Evolutionary conservation across 2,888 invertebrate genomes (phyloP), one percentile per base, ranked within the genome.

Genomic region (Napeogenes sylphis): DNA sequence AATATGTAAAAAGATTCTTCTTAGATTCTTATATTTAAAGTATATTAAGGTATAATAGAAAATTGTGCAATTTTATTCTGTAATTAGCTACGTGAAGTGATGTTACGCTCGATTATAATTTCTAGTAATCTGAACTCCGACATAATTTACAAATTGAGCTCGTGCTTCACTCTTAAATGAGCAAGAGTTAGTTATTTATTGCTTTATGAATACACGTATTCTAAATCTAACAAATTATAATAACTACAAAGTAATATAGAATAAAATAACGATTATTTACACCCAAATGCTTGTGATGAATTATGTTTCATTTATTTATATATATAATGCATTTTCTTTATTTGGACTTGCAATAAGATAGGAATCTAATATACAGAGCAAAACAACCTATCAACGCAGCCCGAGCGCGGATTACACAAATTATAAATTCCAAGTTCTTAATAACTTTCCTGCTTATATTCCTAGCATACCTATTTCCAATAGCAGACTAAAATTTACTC

Each of bases 201-300:
- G 72, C 74, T 71, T 54, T 66, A 64, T 53, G 70, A 73, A 77
- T 72, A 73, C 71, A 73, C 72, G 66, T 56, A 54, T 56, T 45
- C 33, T 47, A 64, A 51, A 51, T 30, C 51, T 51, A 51, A 30
- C 21, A 30, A 30, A 10, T 51, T 51, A 30, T 30, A 30, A 51
- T 10, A 5, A 30, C 51, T 30, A 21, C 0, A 21, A 21, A 21
- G 21, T 21, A 21, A 3, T 42, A 42, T 42, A 35, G 2, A 35
- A 35, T 35, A 42, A 42, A 42, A 42, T 35, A n/a, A 5, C 46
- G 12, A 45, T 35, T 45, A 51, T 47, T 12, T 58, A 58, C 35
- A 42, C 21, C 21, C n/a, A 14, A 56, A 56, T 56, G 35, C 30
- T 56, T 38, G 35, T 5, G 3, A 10, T 42, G 3, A 42, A 3